Base-by-base conservation (phyloP, 2,113 vertebrate genomes). In the Uria lomvia region DNA sequence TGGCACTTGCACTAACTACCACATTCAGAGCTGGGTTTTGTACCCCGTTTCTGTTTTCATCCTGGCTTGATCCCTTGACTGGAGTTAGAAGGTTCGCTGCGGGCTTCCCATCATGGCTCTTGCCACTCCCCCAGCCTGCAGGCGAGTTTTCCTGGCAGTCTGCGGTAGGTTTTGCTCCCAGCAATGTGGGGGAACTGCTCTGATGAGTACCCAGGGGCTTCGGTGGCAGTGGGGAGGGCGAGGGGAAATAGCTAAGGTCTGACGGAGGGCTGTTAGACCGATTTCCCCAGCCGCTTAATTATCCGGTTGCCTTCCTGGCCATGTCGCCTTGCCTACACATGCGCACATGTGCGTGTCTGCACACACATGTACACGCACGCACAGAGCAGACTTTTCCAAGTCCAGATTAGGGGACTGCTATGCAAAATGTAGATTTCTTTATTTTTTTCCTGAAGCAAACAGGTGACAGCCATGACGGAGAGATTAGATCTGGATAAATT, bases 281-380 rank as follows among this genome's bases (percentile, higher is more conserved):
- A 79, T 72, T 88, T 92, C 34, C 23, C 6, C 32, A 68, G 38
- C 15, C 66, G 18, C 56, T 18, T 65, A 42, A 53, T 63, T 50
- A 42, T 20, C 45, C 0, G 0, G 0, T 34, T 62, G 23, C 45
- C 65, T 67, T 87, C 30, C 55, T 81, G 85, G 21, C 34, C 30
- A 6, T 6, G 21, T 53, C 4, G 47, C n/a, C 21, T 74, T 23
- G 19, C 29, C 20, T 30, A 59, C 18, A 36, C 12, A 32, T 3
- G 4, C 2, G 8, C 23, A 47, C 8, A 12, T 0, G 4, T 50
- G 26, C 0, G 0, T 38, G 22, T 63, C 47, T 66, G 34, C 49
- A 8, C 47, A 40, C n/a, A 58, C 6, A 6, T 15, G 6, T 7
- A 1, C 1, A 4, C 11, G 1, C 24, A 30, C 2, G 7, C 56